Conservation (phyloP, 2,888 invertebrate species). For the Drosophila kuntzei region DNA sequence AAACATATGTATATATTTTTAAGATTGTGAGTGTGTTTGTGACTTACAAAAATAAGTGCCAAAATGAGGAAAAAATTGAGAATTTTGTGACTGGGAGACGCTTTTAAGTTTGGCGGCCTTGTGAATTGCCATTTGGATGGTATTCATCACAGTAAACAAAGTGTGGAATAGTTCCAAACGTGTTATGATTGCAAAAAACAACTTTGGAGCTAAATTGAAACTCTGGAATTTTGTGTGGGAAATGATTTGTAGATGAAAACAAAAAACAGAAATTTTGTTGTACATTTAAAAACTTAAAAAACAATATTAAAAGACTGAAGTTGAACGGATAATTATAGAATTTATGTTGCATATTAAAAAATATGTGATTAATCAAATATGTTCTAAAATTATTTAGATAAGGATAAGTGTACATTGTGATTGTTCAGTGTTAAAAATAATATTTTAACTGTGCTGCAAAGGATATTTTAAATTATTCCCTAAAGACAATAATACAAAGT, state of each 20-base stretch:
- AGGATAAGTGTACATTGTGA: not conserved
- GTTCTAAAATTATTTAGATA: too few relatives aligned
- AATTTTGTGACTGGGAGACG: conserved; percentile 10
- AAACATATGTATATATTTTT: not conserved
- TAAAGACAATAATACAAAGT: not conserved
- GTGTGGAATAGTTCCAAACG: conserved; percentile 6
- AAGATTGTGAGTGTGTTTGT: conserved; percentile 8
- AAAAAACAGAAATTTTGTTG: not conserved
- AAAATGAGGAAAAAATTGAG: conserved; percentile 7
- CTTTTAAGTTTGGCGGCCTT: conserved; percentile 18
- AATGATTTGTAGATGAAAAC: not conserved
- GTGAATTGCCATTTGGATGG: conserved; percentile 17
- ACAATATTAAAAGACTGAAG: not conserved
- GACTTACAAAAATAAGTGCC: conserved; percentile 17
- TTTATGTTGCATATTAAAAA: not conserved
- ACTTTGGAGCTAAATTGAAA: not conserved
- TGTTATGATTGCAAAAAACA: not conserved
- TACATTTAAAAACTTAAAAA: not conserved
- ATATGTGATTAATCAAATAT: too few relatives aligned
- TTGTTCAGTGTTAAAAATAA: not conserved
- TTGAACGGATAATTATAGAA: not conserved
- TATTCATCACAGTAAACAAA: conserved; percentile 14
- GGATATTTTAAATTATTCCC: not conserved
- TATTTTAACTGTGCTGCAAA: not conserved
- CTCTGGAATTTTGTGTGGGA: not conserved